Base-by-base conservation (phyloP, 2,888 invertebrate species). In the Drosophila monieri region DNA sequence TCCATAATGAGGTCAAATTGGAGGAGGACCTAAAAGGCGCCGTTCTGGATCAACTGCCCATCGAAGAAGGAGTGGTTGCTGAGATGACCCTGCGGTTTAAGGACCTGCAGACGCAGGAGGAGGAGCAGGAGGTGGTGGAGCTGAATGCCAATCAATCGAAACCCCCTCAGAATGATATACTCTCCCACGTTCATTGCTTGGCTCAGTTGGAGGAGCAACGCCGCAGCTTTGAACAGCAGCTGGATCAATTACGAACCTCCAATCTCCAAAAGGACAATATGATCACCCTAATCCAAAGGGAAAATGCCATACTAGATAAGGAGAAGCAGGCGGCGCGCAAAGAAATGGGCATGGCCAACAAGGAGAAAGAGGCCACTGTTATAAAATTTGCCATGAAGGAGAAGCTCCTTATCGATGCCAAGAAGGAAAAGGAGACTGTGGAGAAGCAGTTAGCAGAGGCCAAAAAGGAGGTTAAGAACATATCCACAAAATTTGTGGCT, bases 331-430 rank as follows among this genome's bases (percentile, higher is more conserved):
- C 91, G 93, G 93, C 95, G 88, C 93, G 93, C 43, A 94, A 94
- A 78, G 94, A 95, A 69, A 94, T 94, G 52, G 94, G 95, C 39
- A 87, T 92, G 23, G 95, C 96, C 0, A 94, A 94, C 64, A 95
- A 94, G 69, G 97, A 97, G 80, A 96, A 96, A 76, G 97, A 98
- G 88, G 93, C 94, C 0, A 96, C 96, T 72, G 97, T 98, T 8
- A 95, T 98, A 92, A 94, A 95, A 14, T 98, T 97, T 91, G 98
- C 97, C 0, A 95, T 95, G 74, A 95, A 96, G 18, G 97, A 98
- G 89, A 96, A 96, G 84, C 94, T 95, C 54, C 93, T 96, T 0
- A 94, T 97, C 2, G 95, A 95, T 83, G 94, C 95, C 14, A 94
- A 94, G 87, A 94, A 94, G 51, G 93, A 93, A 0, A 94, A 94